These are phyloP conservation scores for Pentamera pediparva DNA, from an alignment of 53 echinoderm and acorn worm species.

Conservation along the genomic window DNA sequence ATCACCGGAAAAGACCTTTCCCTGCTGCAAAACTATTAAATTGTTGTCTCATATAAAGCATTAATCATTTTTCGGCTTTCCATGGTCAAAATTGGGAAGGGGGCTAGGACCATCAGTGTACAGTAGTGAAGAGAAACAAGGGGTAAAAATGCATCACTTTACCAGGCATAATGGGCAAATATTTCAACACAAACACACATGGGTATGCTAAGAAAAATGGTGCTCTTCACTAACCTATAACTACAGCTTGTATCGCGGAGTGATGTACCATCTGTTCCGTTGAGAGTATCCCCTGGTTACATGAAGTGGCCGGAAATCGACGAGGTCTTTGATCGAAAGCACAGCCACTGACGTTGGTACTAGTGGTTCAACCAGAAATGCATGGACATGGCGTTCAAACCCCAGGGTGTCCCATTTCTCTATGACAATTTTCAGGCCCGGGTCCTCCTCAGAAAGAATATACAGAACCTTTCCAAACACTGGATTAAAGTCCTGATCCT, in stretches of 20 bases:
- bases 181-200: no score
- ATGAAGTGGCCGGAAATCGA: conserved; percentile 40
- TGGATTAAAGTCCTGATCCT: conserved; percentile 40
- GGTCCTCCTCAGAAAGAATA: conserved; percentile 1
- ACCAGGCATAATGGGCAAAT: no score
- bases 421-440: not conserved
- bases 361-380: conserved; percentile 28
- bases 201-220: not conserved
- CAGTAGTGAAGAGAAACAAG: no score
- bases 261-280: conserved; percentile 32
- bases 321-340: conserved; percentile 6
- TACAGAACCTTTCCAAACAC: conserved; percentile 32
- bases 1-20: no score
- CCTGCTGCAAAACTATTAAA: no score
- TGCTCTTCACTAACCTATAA: not conserved
- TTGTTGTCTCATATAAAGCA: no score
- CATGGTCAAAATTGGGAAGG: no score
- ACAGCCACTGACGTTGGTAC: conserved; percentile 6
- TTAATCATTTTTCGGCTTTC: no score
- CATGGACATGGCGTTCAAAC: conserved; percentile 5
- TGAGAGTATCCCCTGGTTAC: conserved; percentile 38
- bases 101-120: no score
- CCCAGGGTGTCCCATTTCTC: not conserved
- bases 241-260: conserved; percentile 23
- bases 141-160: no score